Percentiles rank a stretch among this genome's conserved stretches.
Evolutionary conservation across 2,113 vertebrate species (phyloP).

Genomic region (Variabilichromis moorii): DNA sequence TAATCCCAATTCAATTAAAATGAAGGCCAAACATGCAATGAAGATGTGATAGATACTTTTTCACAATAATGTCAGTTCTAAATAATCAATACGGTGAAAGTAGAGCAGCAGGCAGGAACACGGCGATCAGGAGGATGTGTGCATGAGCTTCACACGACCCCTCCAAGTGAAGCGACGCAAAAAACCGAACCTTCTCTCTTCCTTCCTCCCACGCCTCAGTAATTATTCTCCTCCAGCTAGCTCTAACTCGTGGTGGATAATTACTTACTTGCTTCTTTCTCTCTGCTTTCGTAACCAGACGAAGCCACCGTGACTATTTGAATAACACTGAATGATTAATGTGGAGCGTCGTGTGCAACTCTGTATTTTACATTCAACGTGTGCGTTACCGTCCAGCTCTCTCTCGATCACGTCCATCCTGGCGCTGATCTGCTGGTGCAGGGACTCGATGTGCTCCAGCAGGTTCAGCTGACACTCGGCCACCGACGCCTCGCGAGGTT

Average conservation of each 20-base stretch:
- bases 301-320: not conserved
- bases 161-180: not conserved
- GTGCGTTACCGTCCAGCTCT: conserved; percentile 85
- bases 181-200: fast-evolving
- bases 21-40: not conserved
- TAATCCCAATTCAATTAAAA: not conserved
- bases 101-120: not conserved
- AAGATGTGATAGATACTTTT: not conserved
- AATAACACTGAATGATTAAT: not conserved
- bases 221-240: not conserved
- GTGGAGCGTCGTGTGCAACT: not conserved
- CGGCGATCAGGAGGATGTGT: not conserved
- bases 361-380: fast-evolving
- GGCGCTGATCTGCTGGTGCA: conserved; percentile 89
- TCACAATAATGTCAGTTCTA: not conserved
- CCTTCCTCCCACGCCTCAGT: not conserved
- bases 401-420: conserved; percentile 96
- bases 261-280: not conserved
- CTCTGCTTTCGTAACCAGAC: not conserved
- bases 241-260: not conserved
- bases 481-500: conserved; percentile 36
- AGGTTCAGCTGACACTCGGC: conserved; percentile 90
- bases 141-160: not conserved
- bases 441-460: conserved; percentile 84
- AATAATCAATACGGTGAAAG: not conserved